These are phyloP conservation scores for Pimephales promelas DNA, from an alignment of 2,113 vertebrate genomes.

Conservation along the genomic window DNA sequence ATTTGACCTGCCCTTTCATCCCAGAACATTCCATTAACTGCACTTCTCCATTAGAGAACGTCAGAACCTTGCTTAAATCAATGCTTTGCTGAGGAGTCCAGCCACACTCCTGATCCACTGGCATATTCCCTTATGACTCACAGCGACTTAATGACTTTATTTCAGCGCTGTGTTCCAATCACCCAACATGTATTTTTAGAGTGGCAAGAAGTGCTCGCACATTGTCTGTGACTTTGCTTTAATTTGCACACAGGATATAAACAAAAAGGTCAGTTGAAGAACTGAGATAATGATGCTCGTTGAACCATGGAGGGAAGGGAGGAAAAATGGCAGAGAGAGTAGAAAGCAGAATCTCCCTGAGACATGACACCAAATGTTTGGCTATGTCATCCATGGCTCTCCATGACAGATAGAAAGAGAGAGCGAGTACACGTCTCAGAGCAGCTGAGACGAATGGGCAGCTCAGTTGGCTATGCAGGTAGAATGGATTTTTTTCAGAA, in stretches of 20 bases:
- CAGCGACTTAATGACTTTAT: constrained; percentile 32
- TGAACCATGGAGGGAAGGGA: neutral
- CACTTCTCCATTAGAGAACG: constrained; percentile 1
- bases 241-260: constrained; percentile 27
- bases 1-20: constrained; percentile 27
- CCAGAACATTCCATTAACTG: constrained; percentile 49
- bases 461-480: constrained; percentile 4
- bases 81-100: constrained; percentile 3
- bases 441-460: neutral
- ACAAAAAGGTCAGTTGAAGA: constrained; percentile 17
- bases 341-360: neutral
- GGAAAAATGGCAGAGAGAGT: constrained; percentile 1
- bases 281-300: constrained; percentile 6
- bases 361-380: constrained; percentile 19
- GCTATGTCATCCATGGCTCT: constrained; percentile 2
- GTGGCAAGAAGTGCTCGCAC: neutral
- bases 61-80: constrained; percentile 13
- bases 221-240: constrained; percentile 25
- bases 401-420: neutral
- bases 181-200: constrained; percentile 41
- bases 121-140: constrained; percentile 17
- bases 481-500: constrained; percentile 23
- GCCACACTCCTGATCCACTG: neutral
- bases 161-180: neutral
- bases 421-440: neutral